Conservation (phyloP, 1,140 invertebrate species). For the Cyphomyrmex costatus region DNA sequence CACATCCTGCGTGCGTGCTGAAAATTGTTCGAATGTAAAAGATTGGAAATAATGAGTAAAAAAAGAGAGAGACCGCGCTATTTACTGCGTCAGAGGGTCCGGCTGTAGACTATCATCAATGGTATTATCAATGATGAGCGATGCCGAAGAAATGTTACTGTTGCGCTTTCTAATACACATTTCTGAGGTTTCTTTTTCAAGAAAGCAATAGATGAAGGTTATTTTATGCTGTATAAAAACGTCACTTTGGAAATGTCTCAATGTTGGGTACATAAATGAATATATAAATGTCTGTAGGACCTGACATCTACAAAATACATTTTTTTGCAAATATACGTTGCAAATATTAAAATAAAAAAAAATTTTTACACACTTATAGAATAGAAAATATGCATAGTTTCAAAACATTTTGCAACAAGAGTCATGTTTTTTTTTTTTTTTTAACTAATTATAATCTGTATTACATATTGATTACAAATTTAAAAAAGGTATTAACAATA, state of each 20-base stretch:
- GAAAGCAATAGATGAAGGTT: conserved; percentile 6
- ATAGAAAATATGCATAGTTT: neutral
- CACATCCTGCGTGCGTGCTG: conserved; percentile 2
- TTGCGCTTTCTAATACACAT: conserved; percentile 14
- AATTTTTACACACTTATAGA: neutral
- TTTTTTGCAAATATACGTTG: neutral
- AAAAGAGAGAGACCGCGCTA: neutral
- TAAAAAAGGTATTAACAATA: neutral
- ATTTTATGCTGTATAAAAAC: neutral
- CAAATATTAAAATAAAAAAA: neutral
- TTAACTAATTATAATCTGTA: too few relatives aligned
- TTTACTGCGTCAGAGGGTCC: conserved; percentile 3
- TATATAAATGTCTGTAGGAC: neutral
- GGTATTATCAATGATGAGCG: neutral
- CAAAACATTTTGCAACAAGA: neutral
- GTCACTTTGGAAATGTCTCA: conserved; percentile 6
- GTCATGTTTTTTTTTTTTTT: neutral
- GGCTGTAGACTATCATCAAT: neutral
- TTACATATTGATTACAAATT: neutral
- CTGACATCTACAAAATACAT: too few relatives aligned
- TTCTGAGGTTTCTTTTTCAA: neutral
- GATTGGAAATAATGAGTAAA: conserved; percentile 26
- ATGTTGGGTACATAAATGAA: neutral
- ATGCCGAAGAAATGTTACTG: neutral
- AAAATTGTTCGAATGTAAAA: conserved; percentile 62